These are phyloP conservation scores for Bombus huntii DNA, from an alignment of 1,140 invertebrate genomes.

Conservation along the genomic window DNA sequence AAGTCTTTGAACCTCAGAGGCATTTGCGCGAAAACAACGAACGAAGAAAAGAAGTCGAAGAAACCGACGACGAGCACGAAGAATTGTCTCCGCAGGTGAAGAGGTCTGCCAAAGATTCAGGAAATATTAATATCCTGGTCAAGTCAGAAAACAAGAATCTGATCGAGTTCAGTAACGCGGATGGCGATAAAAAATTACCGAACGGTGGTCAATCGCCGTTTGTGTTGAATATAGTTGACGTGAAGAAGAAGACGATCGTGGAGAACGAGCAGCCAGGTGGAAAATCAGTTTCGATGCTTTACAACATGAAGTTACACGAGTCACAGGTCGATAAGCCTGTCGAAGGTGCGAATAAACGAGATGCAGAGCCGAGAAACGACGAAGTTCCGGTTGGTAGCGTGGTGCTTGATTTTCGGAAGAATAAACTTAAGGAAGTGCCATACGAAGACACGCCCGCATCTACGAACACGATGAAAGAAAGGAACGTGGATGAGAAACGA, in stretches of 20 bases:
- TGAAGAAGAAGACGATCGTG: slow-evolving; percentile 28
- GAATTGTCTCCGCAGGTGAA: slow-evolving; percentile 28
- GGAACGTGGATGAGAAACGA: slow-evolving; percentile 17
- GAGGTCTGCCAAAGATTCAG: neutral
- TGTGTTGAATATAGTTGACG: slow-evolving; percentile 8
- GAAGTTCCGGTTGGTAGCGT: neutral
- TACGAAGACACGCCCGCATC: neutral
- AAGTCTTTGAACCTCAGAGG: slow-evolving; percentile 41
- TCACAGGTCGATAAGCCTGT: neutral
- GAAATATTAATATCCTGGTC: slow-evolving; percentile 21
- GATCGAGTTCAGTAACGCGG: slow-evolving; percentile 20
- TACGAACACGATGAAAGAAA: neutral
- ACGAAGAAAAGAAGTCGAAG: neutral
- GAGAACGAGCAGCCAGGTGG: slow-evolving; percentile 7
- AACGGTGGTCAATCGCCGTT: neutral
- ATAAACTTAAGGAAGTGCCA: neutral
- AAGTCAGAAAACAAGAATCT: slow-evolving; percentile 36
- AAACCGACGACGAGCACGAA: neutral
- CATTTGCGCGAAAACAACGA: neutral
- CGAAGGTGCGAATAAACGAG: neutral
- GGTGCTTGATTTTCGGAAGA: neutral
- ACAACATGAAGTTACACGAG: neutral
- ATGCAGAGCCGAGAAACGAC: neutral
- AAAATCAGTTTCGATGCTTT: slow-evolving; percentile 5
- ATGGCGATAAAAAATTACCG: too few relatives aligned